A percentile compares a stretch with the other conserved stretches of the same genome.
These are phyloP conservation scores for Campylorhamphus procurvoides DNA, from an alignment of 2,113 vertebrate genomes.

Conservation along the genomic window DNA sequence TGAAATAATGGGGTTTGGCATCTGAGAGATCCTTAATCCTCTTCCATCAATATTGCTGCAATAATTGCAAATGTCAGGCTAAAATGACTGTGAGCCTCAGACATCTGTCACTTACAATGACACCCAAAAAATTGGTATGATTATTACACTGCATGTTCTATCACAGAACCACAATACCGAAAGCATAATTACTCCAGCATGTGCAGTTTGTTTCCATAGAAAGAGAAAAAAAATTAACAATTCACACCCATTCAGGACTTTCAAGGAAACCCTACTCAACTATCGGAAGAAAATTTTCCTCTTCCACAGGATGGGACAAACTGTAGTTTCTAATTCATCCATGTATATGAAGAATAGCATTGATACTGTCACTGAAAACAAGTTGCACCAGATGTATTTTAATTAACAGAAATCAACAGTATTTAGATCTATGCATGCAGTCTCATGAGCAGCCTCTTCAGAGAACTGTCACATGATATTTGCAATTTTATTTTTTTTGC, in stretches of 20 bases:
- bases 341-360: not conserved
- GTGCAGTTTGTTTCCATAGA: not conserved
- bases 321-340: not conserved
- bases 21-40: constrained; percentile 59
- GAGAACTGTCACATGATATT: not conserved
- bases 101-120: constrained; percentile 71
- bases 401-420: not conserved
- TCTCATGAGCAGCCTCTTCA: not conserved
- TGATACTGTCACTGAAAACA: not conserved
- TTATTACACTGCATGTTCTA: constrained; percentile 29
- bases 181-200: constrained; percentile 29
- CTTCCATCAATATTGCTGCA: constrained; percentile 63
- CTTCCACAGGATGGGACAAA: not conserved
- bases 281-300: not conserved
- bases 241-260: not conserved
- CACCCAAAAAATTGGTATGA: constrained; percentile 36
- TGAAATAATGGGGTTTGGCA: constrained; percentile 74
- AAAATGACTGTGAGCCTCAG: constrained; percentile 65
- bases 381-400: not conserved
- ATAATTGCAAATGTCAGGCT: constrained; percentile 71
- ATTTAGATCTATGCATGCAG: not conserved
- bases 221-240: not conserved
- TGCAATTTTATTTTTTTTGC: not conserved
- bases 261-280: not conserved
- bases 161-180: constrained; percentile 12